Percentiles rank a stretch among this genome's conserved stretches.
Evolutionary conservation across 1,140 invertebrate species (phyloP).

Genomic region (Akabosia matsudoensis): DNA sequence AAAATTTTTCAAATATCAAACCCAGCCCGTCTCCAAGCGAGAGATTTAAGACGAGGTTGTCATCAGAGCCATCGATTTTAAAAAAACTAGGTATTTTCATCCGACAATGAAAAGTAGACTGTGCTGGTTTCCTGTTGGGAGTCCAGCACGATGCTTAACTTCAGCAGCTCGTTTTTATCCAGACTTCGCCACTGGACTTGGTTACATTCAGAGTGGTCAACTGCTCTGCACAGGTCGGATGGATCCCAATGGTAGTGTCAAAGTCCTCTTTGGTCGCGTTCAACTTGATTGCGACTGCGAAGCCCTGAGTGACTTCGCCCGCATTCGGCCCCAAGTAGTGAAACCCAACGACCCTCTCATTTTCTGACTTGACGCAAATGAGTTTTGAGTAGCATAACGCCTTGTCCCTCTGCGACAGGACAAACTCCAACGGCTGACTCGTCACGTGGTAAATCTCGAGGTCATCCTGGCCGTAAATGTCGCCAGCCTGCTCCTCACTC

Average conservation of each 20-base stretch:
- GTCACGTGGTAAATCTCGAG: constrained; percentile 81
- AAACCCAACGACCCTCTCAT: constrained; percentile 84
- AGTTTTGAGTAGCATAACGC: constrained; percentile 77
- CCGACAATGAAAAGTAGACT: too few species aligned
- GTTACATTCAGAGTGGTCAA: constrained; percentile 41
- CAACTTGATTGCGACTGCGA: constrained; percentile 55
- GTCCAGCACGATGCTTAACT: constrained; percentile 28
- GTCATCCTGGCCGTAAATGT: constrained; percentile 57
- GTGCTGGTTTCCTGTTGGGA: neutral
- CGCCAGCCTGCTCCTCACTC: constrained; percentile 82
- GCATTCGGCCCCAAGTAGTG: constrained; percentile 94
- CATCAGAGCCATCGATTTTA: too few species aligned
- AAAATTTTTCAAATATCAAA: too few species aligned
- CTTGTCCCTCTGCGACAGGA: constrained; percentile 70
- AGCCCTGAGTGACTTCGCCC: constrained; percentile 96
- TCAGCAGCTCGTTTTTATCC: constrained; percentile 43
- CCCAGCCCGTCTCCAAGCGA: too few species aligned
- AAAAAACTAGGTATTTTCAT: too few species aligned
- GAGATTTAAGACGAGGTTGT: too few species aligned
- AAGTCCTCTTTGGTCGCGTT: constrained; percentile 75
- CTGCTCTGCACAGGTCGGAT: constrained; percentile 89
- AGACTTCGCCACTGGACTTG: constrained; percentile 33
- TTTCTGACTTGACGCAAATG: constrained; percentile 61
- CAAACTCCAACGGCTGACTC: constrained; percentile 94
- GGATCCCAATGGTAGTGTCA: constrained; percentile 89